Evolutionary conservation across 2,888 invertebrate species (phyloP).

Genomic region (Nemotelus nigrinus): DNA sequence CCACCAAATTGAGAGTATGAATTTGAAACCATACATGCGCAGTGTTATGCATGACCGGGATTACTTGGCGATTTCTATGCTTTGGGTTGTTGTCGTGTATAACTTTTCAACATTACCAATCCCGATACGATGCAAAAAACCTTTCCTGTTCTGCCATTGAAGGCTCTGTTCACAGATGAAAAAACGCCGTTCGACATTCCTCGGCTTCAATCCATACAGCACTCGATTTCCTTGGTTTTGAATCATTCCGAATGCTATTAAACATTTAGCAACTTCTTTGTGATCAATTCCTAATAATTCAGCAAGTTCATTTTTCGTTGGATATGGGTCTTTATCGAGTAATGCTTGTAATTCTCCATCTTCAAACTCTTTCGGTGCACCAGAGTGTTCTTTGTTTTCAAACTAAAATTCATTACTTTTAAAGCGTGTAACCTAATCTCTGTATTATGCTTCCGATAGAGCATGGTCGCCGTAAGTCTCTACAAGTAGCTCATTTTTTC

Average conservation of each 20-base stretch:
- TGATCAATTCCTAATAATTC: slow-evolving; percentile 40
- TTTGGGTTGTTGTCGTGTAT: neutral
- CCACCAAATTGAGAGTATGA: slow-evolving; percentile 2
- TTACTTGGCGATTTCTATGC: neutral
- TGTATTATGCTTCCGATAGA: too few species aligned
- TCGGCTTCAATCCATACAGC: slow-evolving; percentile 46
- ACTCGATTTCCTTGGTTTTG: slow-evolving; percentile 45
- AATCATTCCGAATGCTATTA: slow-evolving; percentile 19
- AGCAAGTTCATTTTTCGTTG: slow-evolving; percentile 46
- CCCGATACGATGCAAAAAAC: neutral
- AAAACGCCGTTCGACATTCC: slow-evolving; percentile 20
- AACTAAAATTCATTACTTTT: too few species aligned
- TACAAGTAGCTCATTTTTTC: too few species aligned
- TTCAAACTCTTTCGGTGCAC: neutral
- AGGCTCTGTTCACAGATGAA: neutral
- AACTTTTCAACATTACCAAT: neutral
- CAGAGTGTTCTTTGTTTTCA: too few species aligned
- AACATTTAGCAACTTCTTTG: slow-evolving; percentile 32
- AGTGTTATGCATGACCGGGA: neutral
- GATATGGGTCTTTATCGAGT: slow-evolving; percentile 48
- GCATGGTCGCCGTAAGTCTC: too few species aligned
- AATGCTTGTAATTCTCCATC: slow-evolving; percentile 45
- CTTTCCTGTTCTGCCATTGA: neutral
- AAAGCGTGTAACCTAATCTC: too few species aligned
- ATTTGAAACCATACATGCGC: neutral